Evolutionary conservation across 1,140 invertebrate species (phyloP).

Genomic region (Drosophila serrata): DNA sequence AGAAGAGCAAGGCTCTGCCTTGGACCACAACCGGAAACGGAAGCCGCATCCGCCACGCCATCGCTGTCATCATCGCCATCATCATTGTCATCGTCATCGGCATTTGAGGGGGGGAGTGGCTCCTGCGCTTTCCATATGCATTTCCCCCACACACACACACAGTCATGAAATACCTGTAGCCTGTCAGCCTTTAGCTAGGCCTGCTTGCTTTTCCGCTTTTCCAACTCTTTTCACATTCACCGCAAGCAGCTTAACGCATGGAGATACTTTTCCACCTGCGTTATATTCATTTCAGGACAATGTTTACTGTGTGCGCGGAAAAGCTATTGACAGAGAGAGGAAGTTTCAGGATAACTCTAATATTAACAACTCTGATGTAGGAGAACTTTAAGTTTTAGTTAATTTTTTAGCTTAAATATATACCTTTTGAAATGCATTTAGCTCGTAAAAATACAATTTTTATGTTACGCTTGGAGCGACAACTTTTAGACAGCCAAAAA

Average conservation of each 20-base stretch:
- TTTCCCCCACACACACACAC: neutral
- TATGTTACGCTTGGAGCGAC: conserved; percentile 1
- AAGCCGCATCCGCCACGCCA: conserved; percentile 51
- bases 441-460: neutral
- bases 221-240: conserved; percentile 49
- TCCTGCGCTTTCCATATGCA: conserved; percentile 12
- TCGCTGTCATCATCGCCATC: conserved; percentile 30
- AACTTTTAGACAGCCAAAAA: conserved; percentile 8
- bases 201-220: conserved; percentile 54
- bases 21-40: conserved; percentile 46
- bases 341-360: neutral
- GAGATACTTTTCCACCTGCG: conserved; percentile 3
- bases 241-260: conserved; percentile 39
- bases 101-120: conserved; percentile 20
- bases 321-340: neutral
- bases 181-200: conserved; percentile 34
- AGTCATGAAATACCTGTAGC: conserved; percentile 12
- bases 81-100: conserved; percentile 39
- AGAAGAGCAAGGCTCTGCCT: neutral
- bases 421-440: neutral
- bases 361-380: neutral
- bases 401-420: neutral
- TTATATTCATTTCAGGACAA: conserved; percentile 18
- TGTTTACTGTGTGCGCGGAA: conserved; percentile 1
- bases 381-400: neutral